Evolutionary conservation across 1,140 invertebrate species (phyloP).

Genomic region (Schlechtendalia chinensis): DNA sequence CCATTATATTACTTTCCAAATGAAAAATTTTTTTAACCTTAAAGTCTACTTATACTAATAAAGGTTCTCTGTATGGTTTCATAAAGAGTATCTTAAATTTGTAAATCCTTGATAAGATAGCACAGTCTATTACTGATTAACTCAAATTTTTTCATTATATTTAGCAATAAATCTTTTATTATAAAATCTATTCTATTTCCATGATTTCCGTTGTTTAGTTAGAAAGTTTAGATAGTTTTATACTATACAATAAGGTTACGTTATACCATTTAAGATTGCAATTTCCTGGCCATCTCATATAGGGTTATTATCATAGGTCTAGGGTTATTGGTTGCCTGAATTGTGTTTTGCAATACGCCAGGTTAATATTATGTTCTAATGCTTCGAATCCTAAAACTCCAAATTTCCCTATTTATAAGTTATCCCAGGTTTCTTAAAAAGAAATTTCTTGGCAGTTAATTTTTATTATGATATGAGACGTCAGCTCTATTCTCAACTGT

Average conservation of each 20-base stretch:
- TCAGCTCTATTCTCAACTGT: too few species aligned
- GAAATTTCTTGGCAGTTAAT: too few species aligned
- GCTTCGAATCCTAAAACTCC: conserved; percentile 42
- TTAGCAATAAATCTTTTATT: too few species aligned
- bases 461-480: conserved; percentile 5
- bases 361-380: conserved; percentile 48
- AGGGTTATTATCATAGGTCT: not conserved
- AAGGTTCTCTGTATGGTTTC: not conserved
- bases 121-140: conserved; percentile 7
- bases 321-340: conserved; percentile 40
- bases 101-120: too few species aligned
- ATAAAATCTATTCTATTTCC: not conserved
- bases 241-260: not conserved
- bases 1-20: conserved; percentile 50
- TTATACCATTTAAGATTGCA: conserved; percentile 5
- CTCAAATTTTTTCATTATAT: not conserved
- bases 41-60: not conserved
- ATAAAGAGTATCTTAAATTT: not conserved
- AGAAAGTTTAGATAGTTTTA: too few species aligned
- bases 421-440: not conserved
- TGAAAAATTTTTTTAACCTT: conserved; percentile 32
- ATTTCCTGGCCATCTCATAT: conserved; percentile 16
- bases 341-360: conserved; percentile 36
- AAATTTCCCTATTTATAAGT: not conserved
- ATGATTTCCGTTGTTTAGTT: not conserved